Evolutionary conservation across 2,797 vertebrate species (phyloP).

Genomic region (Catharus ustulatus): DNA sequence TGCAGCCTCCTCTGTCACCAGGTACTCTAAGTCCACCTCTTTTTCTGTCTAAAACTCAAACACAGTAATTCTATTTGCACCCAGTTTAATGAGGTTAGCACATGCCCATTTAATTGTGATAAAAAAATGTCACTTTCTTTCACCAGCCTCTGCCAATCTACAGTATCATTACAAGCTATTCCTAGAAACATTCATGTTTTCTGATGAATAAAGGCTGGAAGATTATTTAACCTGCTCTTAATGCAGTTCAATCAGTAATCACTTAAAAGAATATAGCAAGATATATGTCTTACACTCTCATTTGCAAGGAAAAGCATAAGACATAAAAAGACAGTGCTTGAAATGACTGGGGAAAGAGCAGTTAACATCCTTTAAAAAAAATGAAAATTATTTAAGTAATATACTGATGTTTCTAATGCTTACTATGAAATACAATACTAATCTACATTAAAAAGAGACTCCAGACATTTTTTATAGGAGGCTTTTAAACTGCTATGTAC

Average conservation of each 20-base stretch:
- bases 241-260: background rate
- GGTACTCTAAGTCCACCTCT: background rate
- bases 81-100: background rate
- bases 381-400: background rate
- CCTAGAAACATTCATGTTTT: background rate
- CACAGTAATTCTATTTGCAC: background rate
- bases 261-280: background rate
- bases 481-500: background rate
- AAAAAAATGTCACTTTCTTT: background rate
- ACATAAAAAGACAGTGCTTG: background rate
- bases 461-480: background rate
- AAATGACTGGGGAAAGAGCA: background rate
- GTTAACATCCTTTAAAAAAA: background rate
- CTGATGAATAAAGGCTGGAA: background rate
- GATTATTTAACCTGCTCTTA: background rate
- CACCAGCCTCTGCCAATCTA: background rate
- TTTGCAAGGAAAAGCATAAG: background rate
- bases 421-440: background rate
- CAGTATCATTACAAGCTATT: background rate
- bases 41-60: background rate
- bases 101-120: background rate
- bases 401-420: background rate
- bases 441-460: background rate
- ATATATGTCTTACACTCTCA: background rate
- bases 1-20: background rate